Base-by-base conservation (phyloP, 2,113 vertebrate genomes). In the Oryzias woworae region DNA sequence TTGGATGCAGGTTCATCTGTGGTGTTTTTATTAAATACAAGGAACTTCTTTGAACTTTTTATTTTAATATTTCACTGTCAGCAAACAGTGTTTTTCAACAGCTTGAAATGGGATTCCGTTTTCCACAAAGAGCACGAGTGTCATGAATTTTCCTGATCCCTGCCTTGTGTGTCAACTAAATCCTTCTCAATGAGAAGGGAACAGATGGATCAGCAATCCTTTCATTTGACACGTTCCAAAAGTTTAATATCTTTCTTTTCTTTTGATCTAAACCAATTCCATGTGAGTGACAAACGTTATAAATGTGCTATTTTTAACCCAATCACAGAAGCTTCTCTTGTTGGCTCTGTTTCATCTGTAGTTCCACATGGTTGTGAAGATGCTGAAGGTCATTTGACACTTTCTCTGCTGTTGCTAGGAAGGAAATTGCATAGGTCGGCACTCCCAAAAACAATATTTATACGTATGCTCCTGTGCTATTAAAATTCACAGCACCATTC, bases 131-230 rank as follows among this genome's bases (percentile, higher is more conserved):
- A 54, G 24, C 16, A 7, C 24, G n/a, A 58, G 26, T 31, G 46
- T 41, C 42, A 15, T 48, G 0, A 22, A 44, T 57, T 59, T 68
- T 51, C 75, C 14, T 89, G 83, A 87, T 85, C 73, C 75, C 42
- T 17, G 23, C 44, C 58, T 59, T 36, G 67, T 74, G 60, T 79
- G 67, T 81, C 46, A 18, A 80, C 73, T 75, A 79, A 85, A 84
- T 88, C 85, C 79, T 65, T 22, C 70, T 62, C 61, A 78, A 78
- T 82, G 75, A 80, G 66, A 66, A 47, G 59, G 43, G n/a, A 70
- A 48, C 85, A 86, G 83, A 85, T 81, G 85, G 85, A 84, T 53
- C 43, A 50, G 45, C 20, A 22, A 14, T 55, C 5, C 64, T n/a
- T 51, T 62, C 62, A 1, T 41, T 10, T 31, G 48, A 57, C 48